Percentiles rank a stretch among this genome's conserved stretches.
These are phyloP conservation scores for Salvator merianae DNA, from an alignment of 2,113 vertebrate genomes.

Conservation along the genomic window DNA sequence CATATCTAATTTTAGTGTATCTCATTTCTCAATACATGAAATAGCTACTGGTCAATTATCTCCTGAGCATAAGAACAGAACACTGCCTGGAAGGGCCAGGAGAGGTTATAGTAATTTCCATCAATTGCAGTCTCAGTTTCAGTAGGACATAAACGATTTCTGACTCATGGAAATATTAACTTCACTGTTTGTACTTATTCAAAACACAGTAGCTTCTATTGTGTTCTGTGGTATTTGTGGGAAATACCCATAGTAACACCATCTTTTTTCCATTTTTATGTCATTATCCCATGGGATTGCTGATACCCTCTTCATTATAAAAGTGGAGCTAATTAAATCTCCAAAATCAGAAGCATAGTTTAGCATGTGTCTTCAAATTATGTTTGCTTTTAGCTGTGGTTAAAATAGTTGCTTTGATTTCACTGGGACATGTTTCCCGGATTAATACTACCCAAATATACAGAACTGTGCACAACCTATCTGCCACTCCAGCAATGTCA, in stretches of 20 bases:
- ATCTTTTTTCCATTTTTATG: conserved; percentile 28
- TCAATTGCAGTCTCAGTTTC: conserved; percentile 52
- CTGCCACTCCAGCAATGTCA: too few relatives aligned
- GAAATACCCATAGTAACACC: conserved; percentile 17
- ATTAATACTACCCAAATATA: neutral
- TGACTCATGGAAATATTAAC: conserved; percentile 62
- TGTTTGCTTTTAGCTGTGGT: neutral
- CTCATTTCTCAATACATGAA: conserved; percentile 22
- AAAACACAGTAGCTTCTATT: conserved; percentile 36
- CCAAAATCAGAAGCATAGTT: neutral
- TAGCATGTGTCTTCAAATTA: conserved; percentile 2
- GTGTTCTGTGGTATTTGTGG: conserved; percentile 43
- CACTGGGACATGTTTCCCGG: neutral
- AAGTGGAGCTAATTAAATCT: conserved; percentile 11
- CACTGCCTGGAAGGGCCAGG: conserved; percentile 47
- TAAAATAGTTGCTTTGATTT: neutral
- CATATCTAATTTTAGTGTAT: neutral
- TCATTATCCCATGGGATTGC: conserved; percentile 1
- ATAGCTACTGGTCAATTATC: conserved; percentile 36
- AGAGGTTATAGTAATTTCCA: conserved; percentile 45
- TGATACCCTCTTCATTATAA: conserved; percentile 8
- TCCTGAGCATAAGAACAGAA: neutral
- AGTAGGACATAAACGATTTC: conserved; percentile 40
- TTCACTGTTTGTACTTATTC: conserved; percentile 22
- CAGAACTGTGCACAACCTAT: neutral